These are phyloP conservation scores for Oscheius sp. DNA, from an alignment of 1,140 invertebrate species.

Conservation along the genomic window DNA sequence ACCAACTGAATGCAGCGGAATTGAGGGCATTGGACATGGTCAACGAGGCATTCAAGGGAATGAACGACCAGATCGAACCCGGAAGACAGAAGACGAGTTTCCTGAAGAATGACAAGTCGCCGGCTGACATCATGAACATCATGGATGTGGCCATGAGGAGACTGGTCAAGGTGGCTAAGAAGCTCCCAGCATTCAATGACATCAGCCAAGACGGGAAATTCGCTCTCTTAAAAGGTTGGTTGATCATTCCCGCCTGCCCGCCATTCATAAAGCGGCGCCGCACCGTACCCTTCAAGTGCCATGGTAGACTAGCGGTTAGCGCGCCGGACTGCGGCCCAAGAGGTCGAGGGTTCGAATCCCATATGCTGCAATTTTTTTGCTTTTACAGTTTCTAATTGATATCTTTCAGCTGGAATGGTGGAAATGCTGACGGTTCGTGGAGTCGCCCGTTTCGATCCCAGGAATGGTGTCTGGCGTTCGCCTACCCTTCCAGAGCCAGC, in stretches of 20 bases:
- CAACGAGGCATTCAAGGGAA: conserved; percentile 41
- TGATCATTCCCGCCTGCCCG: too few species aligned
- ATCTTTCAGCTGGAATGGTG: conserved; percentile 52
- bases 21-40: conserved; percentile 43
- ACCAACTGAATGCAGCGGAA: conserved; percentile 47
- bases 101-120: conserved; percentile 41
- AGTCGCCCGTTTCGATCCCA: conserved; percentile 45
- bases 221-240: conserved; percentile 69
- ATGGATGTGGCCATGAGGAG: conserved; percentile 58
- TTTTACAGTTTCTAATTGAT: conserved; percentile 22
- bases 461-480: conserved; percentile 41
- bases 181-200: conserved; percentile 48
- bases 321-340: too few species aligned
- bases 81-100: conserved; percentile 31
- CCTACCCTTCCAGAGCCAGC: conserved; percentile 28
- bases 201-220: conserved; percentile 54
- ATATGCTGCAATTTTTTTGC: conserved; percentile 7
- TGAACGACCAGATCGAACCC: conserved; percentile 44
- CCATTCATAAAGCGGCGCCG: too few species aligned
- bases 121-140: conserved; percentile 56
- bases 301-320: too few species aligned
- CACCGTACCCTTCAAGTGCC: too few species aligned
- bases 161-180: conserved; percentile 56
- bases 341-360: too few species aligned
- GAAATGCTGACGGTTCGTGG: conserved; percentile 53